A percentile compares a stretch with the other conserved stretches of the same genome.
Conservation (phyloP, 2,888 invertebrate species). For the Digitonthophagus gazella region DNA sequence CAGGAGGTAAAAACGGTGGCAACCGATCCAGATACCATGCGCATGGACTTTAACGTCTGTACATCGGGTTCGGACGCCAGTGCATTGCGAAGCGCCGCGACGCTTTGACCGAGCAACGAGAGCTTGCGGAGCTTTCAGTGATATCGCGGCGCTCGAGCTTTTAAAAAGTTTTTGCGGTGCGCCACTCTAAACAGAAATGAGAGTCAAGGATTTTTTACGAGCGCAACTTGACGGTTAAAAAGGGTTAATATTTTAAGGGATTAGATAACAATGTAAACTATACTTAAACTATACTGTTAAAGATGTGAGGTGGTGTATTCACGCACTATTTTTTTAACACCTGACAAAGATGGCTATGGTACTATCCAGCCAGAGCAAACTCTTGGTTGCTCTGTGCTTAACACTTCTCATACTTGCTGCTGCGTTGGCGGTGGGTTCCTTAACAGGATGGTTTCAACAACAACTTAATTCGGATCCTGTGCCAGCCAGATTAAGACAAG, state of each 20-base stretch:
- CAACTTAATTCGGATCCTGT: slow-evolving; percentile 55
- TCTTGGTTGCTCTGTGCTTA: slow-evolving; percentile 59
- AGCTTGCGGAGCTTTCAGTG: neutral
- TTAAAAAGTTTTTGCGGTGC: neutral
- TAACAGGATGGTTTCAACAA: slow-evolving; percentile 63
- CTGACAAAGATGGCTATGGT: slow-evolving; percentile 60
- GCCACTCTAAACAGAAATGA: too few species aligned
- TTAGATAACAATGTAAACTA: neutral
- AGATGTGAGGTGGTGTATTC: slow-evolving; percentile 24
- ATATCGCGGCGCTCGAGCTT: neutral
- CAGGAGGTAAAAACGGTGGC: neutral
- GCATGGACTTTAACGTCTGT: neutral
- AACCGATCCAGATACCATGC: neutral
- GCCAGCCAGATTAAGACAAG: slow-evolving; percentile 60
- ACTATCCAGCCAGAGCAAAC: slow-evolving; percentile 61
- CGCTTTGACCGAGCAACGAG: neutral
- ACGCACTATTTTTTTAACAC: neutral
- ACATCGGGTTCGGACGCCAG: neutral
- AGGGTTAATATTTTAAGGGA: too few species aligned
- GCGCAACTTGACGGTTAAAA: neutral
- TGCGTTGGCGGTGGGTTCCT: slow-evolving; percentile 58
- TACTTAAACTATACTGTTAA: slow-evolving; percentile 6
- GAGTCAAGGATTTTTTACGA: neutral
- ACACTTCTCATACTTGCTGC: slow-evolving; percentile 58
- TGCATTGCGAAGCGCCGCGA: neutral